These are phyloP conservation scores for Xanthia togata DNA, from an alignment of 2,888 invertebrate species.

Conservation along the genomic window DNA sequence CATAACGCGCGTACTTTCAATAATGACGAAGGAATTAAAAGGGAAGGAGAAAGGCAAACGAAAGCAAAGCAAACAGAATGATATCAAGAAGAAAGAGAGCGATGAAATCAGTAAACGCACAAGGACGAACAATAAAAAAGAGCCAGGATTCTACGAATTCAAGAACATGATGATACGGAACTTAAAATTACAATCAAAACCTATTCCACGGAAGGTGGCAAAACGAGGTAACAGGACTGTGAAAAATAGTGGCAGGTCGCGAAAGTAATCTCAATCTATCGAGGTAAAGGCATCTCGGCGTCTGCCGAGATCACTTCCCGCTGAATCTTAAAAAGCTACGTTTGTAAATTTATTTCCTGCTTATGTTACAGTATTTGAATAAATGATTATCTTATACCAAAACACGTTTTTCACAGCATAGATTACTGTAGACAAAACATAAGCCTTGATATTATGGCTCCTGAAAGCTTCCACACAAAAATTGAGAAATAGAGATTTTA, in stretches of 20 bases:
- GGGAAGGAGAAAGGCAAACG: constrained; percentile 66
- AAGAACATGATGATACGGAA: constrained; percentile 78
- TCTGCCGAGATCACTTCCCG: constrained; percentile 62
- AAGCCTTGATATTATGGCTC: constrained; percentile 2
- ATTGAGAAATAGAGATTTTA: constrained; percentile 60
- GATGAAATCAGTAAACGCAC: constrained; percentile 66
- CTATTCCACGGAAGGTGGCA: constrained; percentile 61
- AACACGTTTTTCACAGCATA: constrained; percentile 41
- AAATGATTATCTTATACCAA: constrained; percentile 61
- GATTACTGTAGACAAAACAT: constrained; percentile 21
- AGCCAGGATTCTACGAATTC: constrained; percentile 80
- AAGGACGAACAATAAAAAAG: constrained; percentile 75
- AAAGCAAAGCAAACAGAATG: constrained; percentile 64
- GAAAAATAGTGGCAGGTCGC: constrained; percentile 70
- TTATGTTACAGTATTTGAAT: constrained; percentile 68
- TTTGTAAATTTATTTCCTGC: constrained; percentile 68
- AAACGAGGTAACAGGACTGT: constrained; percentile 69
- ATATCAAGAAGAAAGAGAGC: constrained; percentile 60
- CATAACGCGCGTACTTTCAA: constrained; percentile 43
- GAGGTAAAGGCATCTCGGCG: constrained; percentile 64
- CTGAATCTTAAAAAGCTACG: constrained; percentile 70
- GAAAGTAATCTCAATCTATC: constrained; percentile 74
- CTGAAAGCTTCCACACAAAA: constrained; percentile 28
- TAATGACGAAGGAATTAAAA: constrained; percentile 73
- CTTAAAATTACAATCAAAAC: constrained; percentile 68